Conservation (phyloP, 2,113 vertebrate species). For the Pollimyrus isidori region DNA sequence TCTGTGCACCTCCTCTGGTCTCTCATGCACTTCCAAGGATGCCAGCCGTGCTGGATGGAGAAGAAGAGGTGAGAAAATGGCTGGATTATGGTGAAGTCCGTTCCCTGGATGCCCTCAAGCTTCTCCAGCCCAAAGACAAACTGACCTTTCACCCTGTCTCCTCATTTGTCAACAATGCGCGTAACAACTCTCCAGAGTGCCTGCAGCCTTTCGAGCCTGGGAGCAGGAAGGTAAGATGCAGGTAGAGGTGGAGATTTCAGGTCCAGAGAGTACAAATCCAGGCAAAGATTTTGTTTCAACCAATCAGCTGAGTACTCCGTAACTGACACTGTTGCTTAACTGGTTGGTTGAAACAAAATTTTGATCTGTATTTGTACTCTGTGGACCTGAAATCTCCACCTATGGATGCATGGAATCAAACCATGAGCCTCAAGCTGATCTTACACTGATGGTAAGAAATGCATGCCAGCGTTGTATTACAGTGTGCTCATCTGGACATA, state of each 20-base stretch:
- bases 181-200: constrained; percentile 77
- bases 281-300: too few species aligned
- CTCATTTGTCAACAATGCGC: constrained; percentile 74
- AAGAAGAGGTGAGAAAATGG: constrained; percentile 82
- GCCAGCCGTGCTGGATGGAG: constrained; percentile 87
- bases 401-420: too few species aligned
- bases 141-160: constrained; percentile 83
- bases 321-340: too few species aligned
- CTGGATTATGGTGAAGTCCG: constrained; percentile 82
- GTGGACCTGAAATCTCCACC: too few species aligned
- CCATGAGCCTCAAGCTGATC: neutral
- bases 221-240: constrained; percentile 61
- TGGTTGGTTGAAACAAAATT: too few species aligned
- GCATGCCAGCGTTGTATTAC: neutral
- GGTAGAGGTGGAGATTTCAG: too few species aligned
- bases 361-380: too few species aligned
- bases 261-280: too few species aligned
- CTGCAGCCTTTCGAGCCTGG: constrained; percentile 62
- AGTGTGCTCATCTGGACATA: neutral
- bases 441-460: neutral
- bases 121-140: constrained; percentile 73
- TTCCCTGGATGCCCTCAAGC: constrained; percentile 72
- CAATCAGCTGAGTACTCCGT: too few species aligned
- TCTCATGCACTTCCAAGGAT: constrained; percentile 61
- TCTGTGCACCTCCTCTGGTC: neutral